phyloP scores from a whole-genome alignment of 2,797 vertebrate species.

The Alcedo quadribrachys region DNA sequence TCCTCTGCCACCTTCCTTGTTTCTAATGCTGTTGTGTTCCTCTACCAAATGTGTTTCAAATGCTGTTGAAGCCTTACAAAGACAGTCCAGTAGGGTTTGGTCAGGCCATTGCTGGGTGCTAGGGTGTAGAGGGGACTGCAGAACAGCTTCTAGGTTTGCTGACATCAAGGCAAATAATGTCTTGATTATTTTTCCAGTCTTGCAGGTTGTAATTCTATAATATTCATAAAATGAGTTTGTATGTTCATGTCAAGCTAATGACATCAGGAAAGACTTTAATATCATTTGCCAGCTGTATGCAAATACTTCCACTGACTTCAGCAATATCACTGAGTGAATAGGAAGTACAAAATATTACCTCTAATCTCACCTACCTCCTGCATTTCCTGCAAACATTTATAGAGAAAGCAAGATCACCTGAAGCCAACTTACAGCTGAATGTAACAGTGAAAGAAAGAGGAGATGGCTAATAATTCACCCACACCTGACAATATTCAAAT shows the following conservation, averaged over 20 bases:
- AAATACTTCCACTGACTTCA: background rate
- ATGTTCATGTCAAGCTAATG: background rate
- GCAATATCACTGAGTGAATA: background rate
- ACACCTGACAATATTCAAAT: no score
- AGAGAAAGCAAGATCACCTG: background rate
- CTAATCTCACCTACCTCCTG: background rate
- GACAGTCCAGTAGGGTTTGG: background rate
- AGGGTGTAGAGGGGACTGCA: background rate
- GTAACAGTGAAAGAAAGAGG: no score
- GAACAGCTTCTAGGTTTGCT: background rate
- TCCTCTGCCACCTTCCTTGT: no score
- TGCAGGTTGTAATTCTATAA: background rate
- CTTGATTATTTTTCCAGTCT: background rate
- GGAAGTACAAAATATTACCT: background rate
- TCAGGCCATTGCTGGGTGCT: background rate
- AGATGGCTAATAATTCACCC: no score
- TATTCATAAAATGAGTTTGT: background rate
- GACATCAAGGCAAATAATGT: background rate
- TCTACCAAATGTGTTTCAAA: background rate
- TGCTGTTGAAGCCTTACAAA: background rate
- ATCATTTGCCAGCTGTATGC: background rate
- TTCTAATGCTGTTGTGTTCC: no score
- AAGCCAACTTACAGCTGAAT: no score
- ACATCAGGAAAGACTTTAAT: background rate
- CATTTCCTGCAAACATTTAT: background rate